Base-by-base conservation (phyloP, 2,797 vertebrate genomes). In the Setipinna tenuifilis region DNA sequence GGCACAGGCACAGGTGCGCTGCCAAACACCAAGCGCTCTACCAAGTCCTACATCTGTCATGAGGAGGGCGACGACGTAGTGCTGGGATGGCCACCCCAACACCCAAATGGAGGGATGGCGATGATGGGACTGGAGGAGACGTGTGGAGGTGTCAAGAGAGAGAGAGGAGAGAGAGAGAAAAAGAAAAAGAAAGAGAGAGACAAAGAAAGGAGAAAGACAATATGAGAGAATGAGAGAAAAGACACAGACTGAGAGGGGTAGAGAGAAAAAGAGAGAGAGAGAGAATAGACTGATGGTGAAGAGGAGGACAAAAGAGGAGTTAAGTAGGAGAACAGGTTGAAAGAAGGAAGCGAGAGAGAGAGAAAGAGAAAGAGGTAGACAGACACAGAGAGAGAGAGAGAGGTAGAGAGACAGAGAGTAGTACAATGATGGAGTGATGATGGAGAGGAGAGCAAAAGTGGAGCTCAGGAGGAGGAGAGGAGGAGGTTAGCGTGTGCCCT, bases 391-490 rank as follows among this genome's bases (percentile, higher is more conserved):
- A 23, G 59, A 83, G 83, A 81, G 80, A 65, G 35, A 61, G 78
- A 50, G n/a, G 21, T 57, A 81, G 68, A 54, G 14, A 23, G 28
- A 6, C 9, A 54, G 50, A 54, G 50, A 10, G 50, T 3, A 54
- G 50, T 2, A 9, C 14, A 10, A 54, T 14, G 9, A 54, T 54
- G 50, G 50, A 54, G 50, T 54, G 50, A 54, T 54, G 50, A 14
- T 0, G 0, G 7, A 54, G 50, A 3, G 50, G 14, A 54, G 14
- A 14, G 14, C 50, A 54, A 54, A 54, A 9, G 50, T 7, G 9
- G 2, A 10, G 50, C 50, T 54, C 3, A 3, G 50, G 81, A 83
- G 88, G 91, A 91, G 90, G 91, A 92, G 88, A 91, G 89, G 90
- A 82, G 84, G 82, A 82, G 80, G 82, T 83, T 12, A 46, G 46